phyloP scores from a whole-genome alignment of 2,113 vertebrate species.

The Notiomystis cincta region DNA sequence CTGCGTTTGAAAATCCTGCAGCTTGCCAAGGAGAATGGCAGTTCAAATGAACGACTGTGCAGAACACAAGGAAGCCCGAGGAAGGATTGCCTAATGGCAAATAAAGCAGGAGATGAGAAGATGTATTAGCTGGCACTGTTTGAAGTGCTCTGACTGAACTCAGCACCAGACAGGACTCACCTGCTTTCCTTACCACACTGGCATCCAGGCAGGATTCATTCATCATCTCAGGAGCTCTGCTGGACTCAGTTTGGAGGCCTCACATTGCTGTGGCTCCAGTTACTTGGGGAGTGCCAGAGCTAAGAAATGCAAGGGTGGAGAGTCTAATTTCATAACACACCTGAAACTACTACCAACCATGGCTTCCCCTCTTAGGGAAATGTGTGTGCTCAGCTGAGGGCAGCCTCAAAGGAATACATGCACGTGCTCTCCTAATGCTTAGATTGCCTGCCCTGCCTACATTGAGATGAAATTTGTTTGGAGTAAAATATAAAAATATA shows the following conservation, averaged over 20 bases:
- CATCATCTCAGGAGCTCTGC: not conserved
- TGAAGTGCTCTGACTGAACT: not conserved
- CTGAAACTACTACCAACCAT: not conserved
- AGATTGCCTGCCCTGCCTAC: not conserved
- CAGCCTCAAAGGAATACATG: not conserved
- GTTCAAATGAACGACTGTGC: not conserved
- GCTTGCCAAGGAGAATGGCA: slow-evolving; percentile 38
- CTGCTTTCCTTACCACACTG: not conserved
- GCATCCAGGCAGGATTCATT: not conserved
- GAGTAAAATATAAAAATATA: too few relatives aligned
- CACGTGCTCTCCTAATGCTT: not conserved
- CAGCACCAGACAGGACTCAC: not conserved
- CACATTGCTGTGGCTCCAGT: not conserved
- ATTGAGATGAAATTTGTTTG: not conserved
- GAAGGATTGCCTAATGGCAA: not conserved
- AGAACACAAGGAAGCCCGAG: slow-evolving; percentile 26
- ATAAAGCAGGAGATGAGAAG: not conserved
- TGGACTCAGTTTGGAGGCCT: not conserved
- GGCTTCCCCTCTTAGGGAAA: not conserved
- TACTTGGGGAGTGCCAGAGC: not conserved
- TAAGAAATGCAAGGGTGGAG: not conserved
- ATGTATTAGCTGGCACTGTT: not conserved
- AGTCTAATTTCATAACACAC: not conserved
- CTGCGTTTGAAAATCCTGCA: slow-evolving; percentile 40
- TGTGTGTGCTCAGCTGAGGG: not conserved